These are phyloP conservation scores for Acronicta aceris DNA, from an alignment of 2,888 invertebrate species.

Conservation along the genomic window DNA sequence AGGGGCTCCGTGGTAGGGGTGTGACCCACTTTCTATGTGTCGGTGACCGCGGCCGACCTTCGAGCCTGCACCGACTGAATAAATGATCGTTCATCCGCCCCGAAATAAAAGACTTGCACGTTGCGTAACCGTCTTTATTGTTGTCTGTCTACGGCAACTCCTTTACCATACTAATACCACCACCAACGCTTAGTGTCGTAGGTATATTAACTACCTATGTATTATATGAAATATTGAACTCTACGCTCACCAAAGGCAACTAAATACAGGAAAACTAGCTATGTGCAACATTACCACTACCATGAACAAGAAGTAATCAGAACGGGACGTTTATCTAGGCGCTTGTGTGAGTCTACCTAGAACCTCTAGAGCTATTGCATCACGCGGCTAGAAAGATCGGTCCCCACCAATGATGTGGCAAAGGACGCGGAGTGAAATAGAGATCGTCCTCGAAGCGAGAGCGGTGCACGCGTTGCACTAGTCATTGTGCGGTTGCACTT, in stretches of 20 bases:
- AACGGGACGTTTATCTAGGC: slow-evolving; percentile 75
- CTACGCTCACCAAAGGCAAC: slow-evolving; percentile 27
- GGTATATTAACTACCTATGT: slow-evolving; percentile 9
- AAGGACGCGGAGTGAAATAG: slow-evolving; percentile 89
- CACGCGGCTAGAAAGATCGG: slow-evolving; percentile 87
- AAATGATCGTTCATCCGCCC: slow-evolving; percentile 69
- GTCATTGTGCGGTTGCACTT: slow-evolving; percentile 88
- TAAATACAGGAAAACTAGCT: slow-evolving; percentile 51
- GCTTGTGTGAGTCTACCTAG: slow-evolving; percentile 75
- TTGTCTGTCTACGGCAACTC: slow-evolving; percentile 58
- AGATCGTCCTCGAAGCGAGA: slow-evolving; percentile 89
- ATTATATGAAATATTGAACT: slow-evolving; percentile 41
- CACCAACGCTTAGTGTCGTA: slow-evolving; percentile 5
- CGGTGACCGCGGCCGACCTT: slow-evolving; percentile 87
- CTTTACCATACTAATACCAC: slow-evolving; percentile 30
- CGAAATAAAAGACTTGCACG: slow-evolving; percentile 73
- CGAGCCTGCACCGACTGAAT: slow-evolving; percentile 80
- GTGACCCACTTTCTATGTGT: slow-evolving; percentile 83
- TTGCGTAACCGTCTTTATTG: slow-evolving; percentile 76
- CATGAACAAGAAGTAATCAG: slow-evolving; percentile 70
- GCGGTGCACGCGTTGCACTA: slow-evolving; percentile 88
- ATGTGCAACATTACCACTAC: slow-evolving; percentile 48
- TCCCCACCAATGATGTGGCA: slow-evolving; percentile 87
- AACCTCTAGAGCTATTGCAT: slow-evolving; percentile 80
- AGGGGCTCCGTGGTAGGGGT: slow-evolving; percentile 65